Conservation (phyloP, 2,888 invertebrate genomes). For the Cordilura impudica region DNA sequence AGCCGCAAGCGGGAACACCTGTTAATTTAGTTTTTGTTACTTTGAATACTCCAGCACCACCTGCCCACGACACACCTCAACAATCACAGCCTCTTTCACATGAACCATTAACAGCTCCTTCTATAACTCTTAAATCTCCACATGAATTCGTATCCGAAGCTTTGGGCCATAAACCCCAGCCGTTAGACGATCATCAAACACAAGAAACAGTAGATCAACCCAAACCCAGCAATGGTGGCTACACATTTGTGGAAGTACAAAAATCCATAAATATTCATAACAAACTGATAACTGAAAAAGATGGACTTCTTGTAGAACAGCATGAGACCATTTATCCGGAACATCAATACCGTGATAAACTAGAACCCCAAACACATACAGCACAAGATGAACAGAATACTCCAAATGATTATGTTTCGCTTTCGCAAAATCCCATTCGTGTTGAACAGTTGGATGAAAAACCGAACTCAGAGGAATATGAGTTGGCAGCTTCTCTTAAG, state of each 20-base stretch:
- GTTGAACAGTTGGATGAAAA: conserved; percentile 68
- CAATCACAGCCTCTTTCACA: conserved; percentile 4
- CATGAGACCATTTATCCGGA: conserved; percentile 74
- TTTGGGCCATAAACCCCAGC: conserved; percentile 58
- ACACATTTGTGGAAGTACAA: conserved; percentile 82
- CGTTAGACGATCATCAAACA: conserved; percentile 51
- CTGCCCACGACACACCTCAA: neutral
- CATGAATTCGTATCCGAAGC: conserved; percentile 71
- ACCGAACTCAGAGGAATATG: conserved; percentile 62
- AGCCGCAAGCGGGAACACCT: conserved; percentile 46
- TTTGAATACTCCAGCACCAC: conserved; percentile 59
- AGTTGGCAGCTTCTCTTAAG: conserved; percentile 50
- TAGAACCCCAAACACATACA: neutral
- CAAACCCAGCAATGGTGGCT: conserved; percentile 75
- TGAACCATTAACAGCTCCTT: conserved; percentile 36
- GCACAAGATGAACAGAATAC: conserved; percentile 25
- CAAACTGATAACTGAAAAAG: conserved; percentile 75
- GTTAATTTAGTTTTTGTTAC: conserved; percentile 69
- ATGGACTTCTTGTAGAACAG: conserved; percentile 73
- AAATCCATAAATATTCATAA: conserved; percentile 80
- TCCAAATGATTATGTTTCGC: conserved; percentile 65
- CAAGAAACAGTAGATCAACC: conserved; percentile 71
- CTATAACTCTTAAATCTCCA: conserved; percentile 61
- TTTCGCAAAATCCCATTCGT: conserved; percentile 70
- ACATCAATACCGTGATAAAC: conserved; percentile 18